Base-by-base conservation (phyloP, 2,797 vertebrate genomes). In the Nyctalus aviator region DNA sequence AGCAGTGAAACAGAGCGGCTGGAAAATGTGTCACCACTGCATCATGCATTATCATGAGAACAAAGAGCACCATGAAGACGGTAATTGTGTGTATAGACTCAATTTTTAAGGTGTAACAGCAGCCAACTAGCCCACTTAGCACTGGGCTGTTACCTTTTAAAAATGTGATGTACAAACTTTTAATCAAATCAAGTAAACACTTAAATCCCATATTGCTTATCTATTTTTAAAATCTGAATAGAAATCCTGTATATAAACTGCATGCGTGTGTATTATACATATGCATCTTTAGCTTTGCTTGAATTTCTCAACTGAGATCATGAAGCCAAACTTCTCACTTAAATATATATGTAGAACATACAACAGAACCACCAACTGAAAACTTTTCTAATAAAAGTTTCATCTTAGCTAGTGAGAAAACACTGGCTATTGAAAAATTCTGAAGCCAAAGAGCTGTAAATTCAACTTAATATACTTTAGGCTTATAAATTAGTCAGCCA, bases 11-110 rank as follows among this genome's bases (percentile, higher is more conserved):
- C 50, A 91, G 50, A 66, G 44, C 77, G 32, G 83, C 79, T 94
- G 83, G 55, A 72, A 57, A 95, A 93, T 84, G 72, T 57, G 23
- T 79, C 86, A 73, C 59, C 89, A 88, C 57, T 76, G 46, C 91
- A 81, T 94, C 82, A 77, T 3, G 1, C 46, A 93, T 91, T 95
- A 88, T 91, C 88, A 94, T 88, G 82, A 91, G 62, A 91, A 96
- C 92, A 92, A 89, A 92, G 48, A 97, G 94, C 95, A 96, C 96
- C 96, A 94, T 89, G 73, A 57, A 78, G 91, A 94, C 62, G 37
- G 10, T 79, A 78, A 90, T 32, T 86, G 35, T 76, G 32, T 88
- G n/a, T 93, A 72, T 96, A 93, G 94, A 94, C 88, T 93, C 84
- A 85, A 35, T 57, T 94, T 93, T 89, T 93, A 82, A 94, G 66